These are phyloP conservation scores for Bovichtus diacanthus DNA, from an alignment of 2,797 vertebrate species.

Conservation along the genomic window DNA sequence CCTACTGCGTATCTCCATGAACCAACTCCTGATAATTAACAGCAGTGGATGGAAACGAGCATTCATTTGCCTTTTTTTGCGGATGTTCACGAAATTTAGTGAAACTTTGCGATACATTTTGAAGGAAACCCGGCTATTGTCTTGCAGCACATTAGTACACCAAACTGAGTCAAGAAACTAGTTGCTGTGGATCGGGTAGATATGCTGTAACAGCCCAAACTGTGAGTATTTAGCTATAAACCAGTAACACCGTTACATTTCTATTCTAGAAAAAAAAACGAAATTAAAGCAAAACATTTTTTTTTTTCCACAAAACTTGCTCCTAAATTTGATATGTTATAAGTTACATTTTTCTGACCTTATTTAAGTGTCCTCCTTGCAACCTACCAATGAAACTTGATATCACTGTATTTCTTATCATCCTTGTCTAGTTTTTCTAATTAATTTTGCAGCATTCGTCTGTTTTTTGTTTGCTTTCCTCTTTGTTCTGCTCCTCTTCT, in stretches of 20 bases:
- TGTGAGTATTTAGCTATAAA: neutral
- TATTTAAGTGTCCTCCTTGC: neutral
- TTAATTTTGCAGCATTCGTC: neutral
- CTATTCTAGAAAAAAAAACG: neutral
- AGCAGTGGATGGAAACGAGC: too few relatives aligned
- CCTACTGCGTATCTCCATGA: too few relatives aligned
- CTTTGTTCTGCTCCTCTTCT: constrained; percentile 15
- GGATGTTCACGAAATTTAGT: too few relatives aligned
- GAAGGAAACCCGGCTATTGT: neutral
- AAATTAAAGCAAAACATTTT: neutral
- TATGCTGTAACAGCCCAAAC: neutral
- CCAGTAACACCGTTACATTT: neutral
- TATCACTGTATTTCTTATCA: neutral
- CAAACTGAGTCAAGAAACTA: neutral
- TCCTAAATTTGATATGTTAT: neutral
- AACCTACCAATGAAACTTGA: neutral
- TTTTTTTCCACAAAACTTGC: neutral
- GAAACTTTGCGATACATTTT: too few relatives aligned
- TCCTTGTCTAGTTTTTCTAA: neutral
- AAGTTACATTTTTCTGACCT: neutral
- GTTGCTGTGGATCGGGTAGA: neutral
- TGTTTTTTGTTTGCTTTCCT: constrained; percentile 7
- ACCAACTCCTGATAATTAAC: too few relatives aligned
- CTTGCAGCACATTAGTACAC: neutral
- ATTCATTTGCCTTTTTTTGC: too few relatives aligned